These are phyloP conservation scores for Sphenodon punctatus DNA, from an alignment of 2,797 vertebrate species.

Conservation along the genomic window DNA sequence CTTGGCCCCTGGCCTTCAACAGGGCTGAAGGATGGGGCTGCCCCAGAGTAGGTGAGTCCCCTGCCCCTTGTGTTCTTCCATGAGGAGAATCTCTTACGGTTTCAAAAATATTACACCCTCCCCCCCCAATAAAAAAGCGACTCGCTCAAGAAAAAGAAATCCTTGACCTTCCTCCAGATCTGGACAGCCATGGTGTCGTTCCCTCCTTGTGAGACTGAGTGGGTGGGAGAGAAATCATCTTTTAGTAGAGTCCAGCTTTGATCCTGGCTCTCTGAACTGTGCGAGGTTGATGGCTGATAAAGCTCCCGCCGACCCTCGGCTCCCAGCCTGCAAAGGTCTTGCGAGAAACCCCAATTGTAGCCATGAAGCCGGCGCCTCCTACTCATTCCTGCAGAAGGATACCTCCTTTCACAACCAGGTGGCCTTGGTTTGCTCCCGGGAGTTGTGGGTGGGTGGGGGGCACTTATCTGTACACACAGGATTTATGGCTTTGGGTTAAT, in stretches of 20 bases:
- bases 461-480: slow-evolving; percentile 52
- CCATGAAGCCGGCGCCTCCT: slow-evolving; percentile 55
- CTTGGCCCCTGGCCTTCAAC: no score
- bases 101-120: no score
- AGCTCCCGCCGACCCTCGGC: slow-evolving; percentile 50
- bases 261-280: slow-evolving; percentile 32
- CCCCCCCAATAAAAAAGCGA: no score
- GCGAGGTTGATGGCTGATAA: slow-evolving; percentile 45
- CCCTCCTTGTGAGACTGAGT: slow-evolving; percentile 57
- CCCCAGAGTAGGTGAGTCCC: no score
- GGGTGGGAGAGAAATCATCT: slow-evolving; percentile 55
- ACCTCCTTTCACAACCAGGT: slow-evolving; percentile 60
- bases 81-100: no score
- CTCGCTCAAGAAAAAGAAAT: slow-evolving; percentile 52
- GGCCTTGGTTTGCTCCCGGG: slow-evolving; percentile 43
- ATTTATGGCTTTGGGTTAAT: slow-evolving; percentile 58
- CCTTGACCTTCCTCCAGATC: slow-evolving; percentile 58
- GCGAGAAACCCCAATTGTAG: slow-evolving; percentile 37
- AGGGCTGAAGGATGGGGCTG: no score
- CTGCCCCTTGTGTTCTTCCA: no score
- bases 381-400: slow-evolving; percentile 61
- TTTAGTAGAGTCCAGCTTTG: slow-evolving; percentile 36
- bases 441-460: no score
- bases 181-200: slow-evolving; percentile 42
- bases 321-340: slow-evolving; percentile 33